Evolutionary conservation across 2,113 vertebrate species (phyloP).

Genomic region (Meleagris gallopavo): DNA sequence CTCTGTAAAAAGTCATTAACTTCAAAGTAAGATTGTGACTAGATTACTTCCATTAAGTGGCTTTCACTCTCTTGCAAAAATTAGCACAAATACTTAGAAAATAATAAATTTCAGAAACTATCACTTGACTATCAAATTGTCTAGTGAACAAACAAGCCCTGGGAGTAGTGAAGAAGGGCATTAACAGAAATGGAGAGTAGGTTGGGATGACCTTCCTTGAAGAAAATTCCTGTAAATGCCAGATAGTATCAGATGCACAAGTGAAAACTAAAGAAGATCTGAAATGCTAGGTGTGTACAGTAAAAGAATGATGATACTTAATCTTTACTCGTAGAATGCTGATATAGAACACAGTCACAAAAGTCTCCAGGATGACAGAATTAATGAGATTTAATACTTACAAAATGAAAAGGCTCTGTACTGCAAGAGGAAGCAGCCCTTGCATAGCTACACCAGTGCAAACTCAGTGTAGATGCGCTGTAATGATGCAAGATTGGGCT

Average conservation of each 20-base stretch:
- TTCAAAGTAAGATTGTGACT: background rate
- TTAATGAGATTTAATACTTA: background rate
- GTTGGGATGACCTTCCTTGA: conserved; percentile 3
- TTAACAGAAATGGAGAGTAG: background rate
- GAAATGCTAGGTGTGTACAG: background rate
- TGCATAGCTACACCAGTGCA: background rate
- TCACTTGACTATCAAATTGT: background rate
- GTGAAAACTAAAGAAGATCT: background rate
- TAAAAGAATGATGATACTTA: background rate
- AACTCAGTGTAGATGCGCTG: background rate
- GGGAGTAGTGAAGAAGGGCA: background rate
- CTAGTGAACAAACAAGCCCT: background rate
- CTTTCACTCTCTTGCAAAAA: background rate
- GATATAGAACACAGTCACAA: background rate
- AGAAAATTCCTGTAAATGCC: conserved; percentile 30
- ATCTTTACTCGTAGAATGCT: background rate
- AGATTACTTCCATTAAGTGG: background rate
- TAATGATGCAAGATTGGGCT: background rate
- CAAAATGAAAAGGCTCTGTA: background rate
- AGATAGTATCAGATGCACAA: background rate
- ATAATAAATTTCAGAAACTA: background rate
- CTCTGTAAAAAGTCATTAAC: background rate
- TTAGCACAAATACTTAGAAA: background rate
- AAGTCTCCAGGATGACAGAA: background rate
- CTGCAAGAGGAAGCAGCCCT: background rate